Base-by-base conservation (phyloP, 2,113 vertebrate species). In the Hippocampus guttulatus region DNA sequence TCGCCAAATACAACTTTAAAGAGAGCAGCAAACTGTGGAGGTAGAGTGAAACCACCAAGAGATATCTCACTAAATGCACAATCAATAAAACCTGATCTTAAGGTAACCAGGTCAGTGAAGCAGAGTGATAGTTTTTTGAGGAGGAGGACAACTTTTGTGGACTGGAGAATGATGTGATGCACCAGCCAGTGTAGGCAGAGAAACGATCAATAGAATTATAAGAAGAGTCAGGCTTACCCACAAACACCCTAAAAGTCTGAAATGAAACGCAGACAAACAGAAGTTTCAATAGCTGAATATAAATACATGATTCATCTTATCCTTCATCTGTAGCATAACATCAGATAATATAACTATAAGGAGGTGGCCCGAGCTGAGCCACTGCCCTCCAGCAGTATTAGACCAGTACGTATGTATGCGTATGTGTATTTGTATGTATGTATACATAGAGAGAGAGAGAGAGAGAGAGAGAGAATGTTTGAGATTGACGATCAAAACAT, bases 131-230 rank as follows among this genome's bases (percentile, higher is more conserved):
- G 2, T 47, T 64, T 67, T 77, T 45, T 73, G 69, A 76, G 77
- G 70, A 77, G 77, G 77, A 75, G 78, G 64, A 79, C 55, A 80
- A 27, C 67, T 58, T 75, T 63, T 47, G 62, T 60, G 54, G 43
- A 69, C 41, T 75, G 58, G 65, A 76, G 68, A 69, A 74, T 58
- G 43, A 64, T 68, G 51, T 27, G 27, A 67, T 73, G 57, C 70
- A 77, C 65, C 2, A 3, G 70, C 70, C 4, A 15, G 63, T 77
- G 77, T 75, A 61, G 81, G 79, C 74, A 79, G 74, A 77, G 54
- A 71, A 81, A 77, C 63, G 80, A 86, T 82, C 82, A 76, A 81
- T 86, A 79, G 67, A 75, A 78, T 67, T 58, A 74, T 69, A 84
- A 71, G 51, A 82, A 73, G 80, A 25, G 55, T 68, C 74, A 21